Evolutionary conservation across 2,888 invertebrate genomes (phyloP).

Genomic region (Lithophane socia): DNA sequence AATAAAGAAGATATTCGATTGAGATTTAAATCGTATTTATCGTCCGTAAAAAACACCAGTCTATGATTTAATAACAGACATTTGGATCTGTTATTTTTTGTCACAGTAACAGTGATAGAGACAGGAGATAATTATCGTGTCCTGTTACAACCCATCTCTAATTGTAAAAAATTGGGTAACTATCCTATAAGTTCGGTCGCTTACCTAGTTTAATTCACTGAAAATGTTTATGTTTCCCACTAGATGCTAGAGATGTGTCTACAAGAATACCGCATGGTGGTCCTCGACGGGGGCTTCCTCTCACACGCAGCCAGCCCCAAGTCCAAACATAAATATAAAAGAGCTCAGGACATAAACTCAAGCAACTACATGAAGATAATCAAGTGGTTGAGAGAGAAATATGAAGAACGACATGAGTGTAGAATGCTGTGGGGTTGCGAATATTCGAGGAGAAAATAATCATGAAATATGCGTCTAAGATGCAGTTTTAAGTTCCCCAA

Average conservation of each 20-base stretch:
- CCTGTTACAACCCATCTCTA: too few species aligned
- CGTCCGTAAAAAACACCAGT: too few species aligned
- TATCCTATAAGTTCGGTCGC: too few species aligned
- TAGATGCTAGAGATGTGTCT: conserved; percentile 95
- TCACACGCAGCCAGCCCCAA: conserved; percentile 91
- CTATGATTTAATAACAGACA: too few species aligned
- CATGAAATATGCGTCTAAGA: neutral
- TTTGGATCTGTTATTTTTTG: too few species aligned
- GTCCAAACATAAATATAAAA: conserved; percentile 61
- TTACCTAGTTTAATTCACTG: neutral
- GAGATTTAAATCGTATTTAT: too few species aligned
- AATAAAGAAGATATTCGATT: too few species aligned
- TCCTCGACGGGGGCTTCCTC: conserved; percentile 93
- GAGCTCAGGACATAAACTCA: conserved; percentile 82
- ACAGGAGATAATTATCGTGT: too few species aligned
- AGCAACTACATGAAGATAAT: conserved; percentile 88
- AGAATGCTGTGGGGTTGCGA: conserved; percentile 78
- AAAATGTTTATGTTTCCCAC: neutral
- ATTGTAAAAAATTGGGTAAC: neutral
- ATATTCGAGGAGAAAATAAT: too few species aligned
- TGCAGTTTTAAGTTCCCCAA: conserved; percentile 17
- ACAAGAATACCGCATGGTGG: conserved; percentile 92
- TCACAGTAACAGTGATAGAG: too few species aligned
- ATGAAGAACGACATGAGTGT: conserved; percentile 85
- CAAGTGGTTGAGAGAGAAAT: conserved; percentile 83